phyloP scores from a whole-genome alignment of 1,140 invertebrate genomes.

The Orchestia grillus region DNA sequence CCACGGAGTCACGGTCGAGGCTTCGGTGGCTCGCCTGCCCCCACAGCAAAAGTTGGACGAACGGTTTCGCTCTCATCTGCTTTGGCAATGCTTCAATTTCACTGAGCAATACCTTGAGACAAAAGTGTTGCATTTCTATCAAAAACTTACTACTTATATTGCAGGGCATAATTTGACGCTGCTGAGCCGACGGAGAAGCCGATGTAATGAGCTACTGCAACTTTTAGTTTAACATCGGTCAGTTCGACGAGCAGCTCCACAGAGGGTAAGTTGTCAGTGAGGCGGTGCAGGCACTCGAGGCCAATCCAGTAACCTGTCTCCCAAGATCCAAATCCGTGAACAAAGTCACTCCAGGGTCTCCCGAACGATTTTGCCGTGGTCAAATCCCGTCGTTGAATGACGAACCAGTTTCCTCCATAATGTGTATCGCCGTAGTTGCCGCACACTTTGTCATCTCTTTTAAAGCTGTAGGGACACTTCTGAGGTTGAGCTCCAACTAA shows the following conservation, averaged over 20 bases:
- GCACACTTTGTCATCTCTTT: not conserved
- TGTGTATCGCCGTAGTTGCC: not conserved
- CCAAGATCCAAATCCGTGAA: constrained; percentile 23
- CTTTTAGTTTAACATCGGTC: not conserved
- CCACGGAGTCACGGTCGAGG: no score
- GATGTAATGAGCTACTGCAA: constrained; percentile 13
- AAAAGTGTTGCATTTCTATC: not conserved
- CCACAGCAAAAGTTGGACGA: no score
- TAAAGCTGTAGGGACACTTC: not conserved
- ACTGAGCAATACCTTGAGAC: not conserved
- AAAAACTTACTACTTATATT: not conserved
- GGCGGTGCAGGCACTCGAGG: not conserved
- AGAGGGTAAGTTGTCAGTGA: not conserved
- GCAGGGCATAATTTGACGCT: not conserved
- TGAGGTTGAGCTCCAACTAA: not conserved
- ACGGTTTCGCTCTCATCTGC: not conserved
- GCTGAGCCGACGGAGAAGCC: not conserved
- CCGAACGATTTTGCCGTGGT: not conserved
- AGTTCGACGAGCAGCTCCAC: not conserved
- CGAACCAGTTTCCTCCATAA: constrained; percentile 24
- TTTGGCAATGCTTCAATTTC: not conserved
- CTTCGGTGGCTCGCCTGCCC: no score
- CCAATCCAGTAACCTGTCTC: constrained; percentile 3
- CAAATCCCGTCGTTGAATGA: not conserved
- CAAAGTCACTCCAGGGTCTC: not conserved